Percentiles rank a stretch among this genome's conserved stretches.
Evolutionary conservation across 1,140 invertebrate genomes (phyloP).

Genomic region (Trichonephila inaurata): DNA sequence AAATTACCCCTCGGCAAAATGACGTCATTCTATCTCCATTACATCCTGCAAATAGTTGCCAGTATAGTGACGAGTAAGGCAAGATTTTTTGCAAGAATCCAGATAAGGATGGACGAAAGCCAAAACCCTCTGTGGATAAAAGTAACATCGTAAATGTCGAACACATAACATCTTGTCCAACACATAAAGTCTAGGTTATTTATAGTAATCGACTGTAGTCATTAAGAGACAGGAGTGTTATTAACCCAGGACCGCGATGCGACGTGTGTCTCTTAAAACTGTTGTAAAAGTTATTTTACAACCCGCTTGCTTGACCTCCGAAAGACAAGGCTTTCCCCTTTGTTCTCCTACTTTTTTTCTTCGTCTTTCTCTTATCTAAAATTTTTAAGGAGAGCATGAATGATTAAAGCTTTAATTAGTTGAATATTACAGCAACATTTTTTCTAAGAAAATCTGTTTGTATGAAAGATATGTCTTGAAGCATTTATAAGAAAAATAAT

Average conservation of each 20-base stretch:
- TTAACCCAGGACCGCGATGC: conserved; percentile 59
- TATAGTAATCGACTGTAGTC: conserved; percentile 73
- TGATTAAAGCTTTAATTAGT: not conserved
- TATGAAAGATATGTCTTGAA: too few relatives aligned
- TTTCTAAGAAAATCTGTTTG: too few relatives aligned
- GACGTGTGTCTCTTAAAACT: conserved; percentile 66
- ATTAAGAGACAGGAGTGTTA: conserved; percentile 64
- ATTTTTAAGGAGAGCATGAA: not conserved
- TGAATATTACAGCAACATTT: too few relatives aligned
- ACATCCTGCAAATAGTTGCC: conserved; percentile 2
- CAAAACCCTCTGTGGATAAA: conserved; percentile 14
- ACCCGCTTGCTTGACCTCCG: conserved; percentile 47
- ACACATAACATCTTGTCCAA: conserved; percentile 70
- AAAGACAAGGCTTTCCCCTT: not conserved
- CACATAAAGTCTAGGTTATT: conserved; percentile 68
- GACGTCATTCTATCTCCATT: conserved; percentile 1
- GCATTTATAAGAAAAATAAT: too few relatives aligned
- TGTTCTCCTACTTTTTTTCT: not conserved
- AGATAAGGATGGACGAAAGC: not conserved
- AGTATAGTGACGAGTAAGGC: conserved; percentile 9
- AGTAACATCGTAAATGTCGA: conserved; percentile 69
- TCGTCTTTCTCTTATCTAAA: not conserved
- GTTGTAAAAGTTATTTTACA: conserved; percentile 73
- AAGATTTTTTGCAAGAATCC: not conserved
- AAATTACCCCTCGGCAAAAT: not conserved